These are phyloP conservation scores for Drosophila histrio DNA, from an alignment of 2,888 invertebrate species.

Conservation along the genomic window DNA sequence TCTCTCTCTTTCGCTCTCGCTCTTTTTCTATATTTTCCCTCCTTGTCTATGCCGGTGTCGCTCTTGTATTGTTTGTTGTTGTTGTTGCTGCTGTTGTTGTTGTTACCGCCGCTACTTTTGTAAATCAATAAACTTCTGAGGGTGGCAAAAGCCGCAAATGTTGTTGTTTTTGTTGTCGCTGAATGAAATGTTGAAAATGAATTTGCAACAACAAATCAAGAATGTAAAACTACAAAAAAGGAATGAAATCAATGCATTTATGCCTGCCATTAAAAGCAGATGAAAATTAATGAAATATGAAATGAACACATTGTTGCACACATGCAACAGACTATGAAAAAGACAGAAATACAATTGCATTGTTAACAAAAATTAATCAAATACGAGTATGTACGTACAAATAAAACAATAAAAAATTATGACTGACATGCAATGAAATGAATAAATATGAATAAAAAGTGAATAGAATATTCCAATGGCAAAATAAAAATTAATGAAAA, in stretches of 20 bases:
- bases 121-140: conserved; percentile 78
- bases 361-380: conserved; percentile 1
- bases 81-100: conserved; percentile 33
- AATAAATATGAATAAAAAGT: background rate
- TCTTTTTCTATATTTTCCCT: background rate
- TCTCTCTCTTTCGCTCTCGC: background rate
- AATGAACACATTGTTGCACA: background rate
- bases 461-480: background rate
- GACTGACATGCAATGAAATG: background rate
- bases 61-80: conserved; percentile 26
- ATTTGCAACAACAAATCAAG: conserved; percentile 3
- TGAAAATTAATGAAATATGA: conserved; percentile 5
- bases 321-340: conserved; percentile 2
- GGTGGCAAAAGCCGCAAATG: conserved; percentile 76
- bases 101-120: conserved; percentile 55
- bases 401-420: background rate
- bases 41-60: conserved; percentile 27
- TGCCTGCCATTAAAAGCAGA: background rate
- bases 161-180: conserved; percentile 26
- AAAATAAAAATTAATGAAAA: background rate
- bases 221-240: background rate
- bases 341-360: background rate
- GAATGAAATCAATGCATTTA: background rate
- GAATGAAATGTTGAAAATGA: conserved; percentile 12
- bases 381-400: too few relatives aligned